Evolutionary conservation across 2,888 invertebrate species (phyloP), one percentile per base, ranked within the genome.

Genomic region (Chloroclystis v-ata): DNA sequence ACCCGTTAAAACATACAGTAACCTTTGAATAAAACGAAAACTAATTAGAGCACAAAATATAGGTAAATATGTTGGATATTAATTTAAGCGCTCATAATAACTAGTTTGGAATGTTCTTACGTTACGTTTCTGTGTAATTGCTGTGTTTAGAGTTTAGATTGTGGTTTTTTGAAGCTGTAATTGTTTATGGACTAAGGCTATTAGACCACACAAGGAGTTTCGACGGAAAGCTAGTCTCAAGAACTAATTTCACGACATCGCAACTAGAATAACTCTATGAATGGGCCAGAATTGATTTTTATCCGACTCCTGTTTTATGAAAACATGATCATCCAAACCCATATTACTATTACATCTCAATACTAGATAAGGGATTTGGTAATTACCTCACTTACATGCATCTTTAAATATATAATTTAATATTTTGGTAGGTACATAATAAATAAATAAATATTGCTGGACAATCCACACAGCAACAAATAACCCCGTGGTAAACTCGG

Each of bases 41-140:
- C 35, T 43, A 46, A 51, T 51, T 44, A 47, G 48, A 54, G 40
- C 51, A 54, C 43, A 33, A 54, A 50, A 57, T 48, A 49, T 46
- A 43, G 47, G 48, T 44, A 47, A 52, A 53, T 53, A 51, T 14
- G 50, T 49, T 38, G 29, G 43, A 39, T 41, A 49, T 55, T 55
- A 49, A 42, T 53, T 52, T 54, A 47, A 54, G 55, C 49, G 53
- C 47, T 43, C 48, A 47, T 60, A 60, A 60, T 56, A 56, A 54
- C 47, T 44, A 46, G 56, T 47, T 52, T 51, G 38, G 42, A 43
- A 43, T 50, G 38, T 54, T 46, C 39, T 51, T 49, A 50, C 52
- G 41, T 43, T 44, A 46, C 35, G 24, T 60, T 53, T 56, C 39
- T 33, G 25, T 46, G 49, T 60, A 59, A 59, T 57, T 37, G 51